Percentiles rank a stretch among this genome's conserved stretches.
Conservation (phyloP, 1,140 invertebrate species). For the honey bee (Apis mellifera) region DNA sequence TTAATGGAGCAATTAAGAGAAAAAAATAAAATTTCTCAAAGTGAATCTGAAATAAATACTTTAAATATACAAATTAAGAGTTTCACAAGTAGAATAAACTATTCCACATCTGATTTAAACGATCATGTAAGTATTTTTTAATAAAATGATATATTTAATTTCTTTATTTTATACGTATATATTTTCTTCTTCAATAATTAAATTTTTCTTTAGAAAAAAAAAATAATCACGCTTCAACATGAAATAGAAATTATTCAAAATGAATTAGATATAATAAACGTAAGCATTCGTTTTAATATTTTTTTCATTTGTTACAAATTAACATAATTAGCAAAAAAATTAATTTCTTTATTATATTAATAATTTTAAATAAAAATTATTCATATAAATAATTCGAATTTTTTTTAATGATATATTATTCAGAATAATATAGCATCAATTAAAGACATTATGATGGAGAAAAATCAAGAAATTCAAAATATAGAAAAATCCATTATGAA, state of each 20-base stretch:
- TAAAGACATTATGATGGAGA: constrained; percentile 85
- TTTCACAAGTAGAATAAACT: constrained; percentile 95
- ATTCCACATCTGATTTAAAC: constrained; percentile 93
- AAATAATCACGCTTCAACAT: constrained; percentile 86
- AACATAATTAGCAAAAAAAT: not conserved
- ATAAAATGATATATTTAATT: not conserved
- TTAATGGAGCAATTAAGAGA: constrained; percentile 92
- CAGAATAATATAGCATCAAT: constrained; percentile 70
- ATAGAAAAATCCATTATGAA: constrained; percentile 46
- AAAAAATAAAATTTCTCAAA: constrained; percentile 96
- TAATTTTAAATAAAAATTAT: not conserved
- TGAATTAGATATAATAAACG: constrained; percentile 3
- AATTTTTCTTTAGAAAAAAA: constrained; percentile 84
- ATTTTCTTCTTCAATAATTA: constrained; percentile 1
- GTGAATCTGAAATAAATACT: constrained; percentile 98
- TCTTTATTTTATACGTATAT: not conserved
- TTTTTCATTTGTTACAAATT: not conserved
- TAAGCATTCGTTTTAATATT: not conserved
- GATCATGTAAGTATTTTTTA: constrained; percentile 83
- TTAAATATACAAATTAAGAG: constrained; percentile 97
- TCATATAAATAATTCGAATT: not conserved
- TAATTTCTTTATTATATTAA: not conserved
- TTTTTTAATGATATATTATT: constrained; percentile 2
- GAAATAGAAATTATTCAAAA: constrained; percentile 13
- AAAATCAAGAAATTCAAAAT: constrained; percentile 91